Base-by-base conservation (phyloP, 2,797 vertebrate species). In the Microctenopoma lineatum region DNA sequence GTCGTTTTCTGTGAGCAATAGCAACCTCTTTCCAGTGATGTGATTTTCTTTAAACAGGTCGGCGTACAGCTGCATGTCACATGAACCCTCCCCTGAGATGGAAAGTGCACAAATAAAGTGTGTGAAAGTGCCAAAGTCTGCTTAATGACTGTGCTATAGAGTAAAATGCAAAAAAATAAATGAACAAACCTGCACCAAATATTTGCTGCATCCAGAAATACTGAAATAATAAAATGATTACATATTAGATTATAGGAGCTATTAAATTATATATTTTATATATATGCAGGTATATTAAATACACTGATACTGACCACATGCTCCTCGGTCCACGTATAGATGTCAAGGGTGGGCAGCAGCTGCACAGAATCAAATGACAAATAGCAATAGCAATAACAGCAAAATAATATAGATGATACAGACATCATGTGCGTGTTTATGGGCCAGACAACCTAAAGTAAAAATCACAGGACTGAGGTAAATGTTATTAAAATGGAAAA, bases 151-250 rank as follows among this genome's bases (percentile, higher is more conserved):
- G 59, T 67, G 27, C 59, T 26, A 13, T 18, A 6, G 16, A 14
- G n/a, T 38, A 7, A 4, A 56, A 58, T 12, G n/a, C 8, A 4
- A 36, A 0, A 3, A 27, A 59, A 48, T 25, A 41, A 56, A 59
- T 5, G 27, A 38, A 83, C 92, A 91, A 94, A 97, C 97, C 96
- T 96, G 94, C 92, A 56, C 91, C 93, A 87, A 96, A 96, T 84
- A 99, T 94, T 80, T 99, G 97, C 56, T 96, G 92, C 94, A 99
- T 96, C 97, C 98, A 99, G 90, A 97, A 96, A 89, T 95, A 95
- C 98, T 99, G 93, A 54, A 83, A 86, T 85, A 76, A 90, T 50
- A 73, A 60, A 74, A 80, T 1, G 15, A 26, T 0, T 14, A 66
- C 16, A 14, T 16, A 21, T 87, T 50, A 77, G n/a, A 69, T 66